phyloP scores from a whole-genome alignment of 92 coral and sea anemone genomes.

The Porites divaricata region DNA sequence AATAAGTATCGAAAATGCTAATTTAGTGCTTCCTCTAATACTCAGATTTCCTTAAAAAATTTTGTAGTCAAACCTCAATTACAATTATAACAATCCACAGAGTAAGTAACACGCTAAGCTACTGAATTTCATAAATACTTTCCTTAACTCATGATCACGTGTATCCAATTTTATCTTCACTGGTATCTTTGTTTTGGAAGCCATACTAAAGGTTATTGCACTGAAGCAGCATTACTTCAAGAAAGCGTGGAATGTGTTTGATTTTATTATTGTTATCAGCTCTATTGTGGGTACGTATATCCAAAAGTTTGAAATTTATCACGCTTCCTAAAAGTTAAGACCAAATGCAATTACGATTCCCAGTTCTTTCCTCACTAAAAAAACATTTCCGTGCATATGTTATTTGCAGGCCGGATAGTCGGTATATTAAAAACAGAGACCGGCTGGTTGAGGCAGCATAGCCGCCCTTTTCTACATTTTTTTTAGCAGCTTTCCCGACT shows the following conservation, averaged over 20 bases:
- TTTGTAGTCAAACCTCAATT: too few species aligned
- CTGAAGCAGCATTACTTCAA: conserved; percentile 81
- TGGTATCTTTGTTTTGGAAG: conserved; percentile 86
- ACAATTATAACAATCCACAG: neutral
- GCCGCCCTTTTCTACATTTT: too few species aligned
- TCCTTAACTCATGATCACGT: conserved; percentile 77
- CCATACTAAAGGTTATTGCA: conserved; percentile 77
- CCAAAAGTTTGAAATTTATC: neutral
- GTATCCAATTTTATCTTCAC: conserved; percentile 80
- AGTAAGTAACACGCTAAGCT: neutral
- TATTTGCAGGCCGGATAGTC: too few species aligned
- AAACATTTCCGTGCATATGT: too few species aligned
- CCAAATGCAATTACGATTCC: neutral
- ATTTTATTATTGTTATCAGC: conserved; percentile 79
- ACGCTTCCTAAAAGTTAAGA: neutral
- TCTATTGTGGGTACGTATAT: conserved; percentile 78
- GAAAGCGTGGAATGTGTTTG: conserved; percentile 95
- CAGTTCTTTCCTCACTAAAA: neutral
- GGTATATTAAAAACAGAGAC: too few species aligned
- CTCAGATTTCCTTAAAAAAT: too few species aligned
- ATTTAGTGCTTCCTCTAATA: too few species aligned
- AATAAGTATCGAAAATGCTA: too few species aligned
- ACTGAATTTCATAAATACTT: neutral
- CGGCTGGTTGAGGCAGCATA: too few species aligned
- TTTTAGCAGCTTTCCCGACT: too few species aligned